These are phyloP conservation scores for Eulemur rubriventer DNA, from an alignment of 2,797 vertebrate genomes.

Conservation along the genomic window DNA sequence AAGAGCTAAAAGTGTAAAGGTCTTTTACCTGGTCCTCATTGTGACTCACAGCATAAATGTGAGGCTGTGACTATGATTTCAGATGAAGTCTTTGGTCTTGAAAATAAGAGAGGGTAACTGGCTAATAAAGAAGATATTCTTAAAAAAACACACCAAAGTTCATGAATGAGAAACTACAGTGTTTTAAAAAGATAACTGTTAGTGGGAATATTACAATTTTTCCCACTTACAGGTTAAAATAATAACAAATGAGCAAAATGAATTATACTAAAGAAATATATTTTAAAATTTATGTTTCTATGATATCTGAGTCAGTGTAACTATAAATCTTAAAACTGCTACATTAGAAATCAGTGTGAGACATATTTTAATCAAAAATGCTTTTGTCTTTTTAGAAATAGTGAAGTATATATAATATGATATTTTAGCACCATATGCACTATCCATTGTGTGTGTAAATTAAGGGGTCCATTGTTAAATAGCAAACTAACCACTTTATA, in stretches of 20 bases:
- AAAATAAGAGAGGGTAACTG: not conserved
- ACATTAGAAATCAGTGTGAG: not conserved
- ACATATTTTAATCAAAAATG: not conserved
- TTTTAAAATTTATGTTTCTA: not conserved
- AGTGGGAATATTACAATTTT: not conserved
- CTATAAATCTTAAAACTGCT: not conserved
- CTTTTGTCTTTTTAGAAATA: not conserved
- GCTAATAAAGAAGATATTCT: not conserved
- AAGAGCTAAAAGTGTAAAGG: not conserved
- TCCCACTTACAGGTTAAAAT: not conserved
- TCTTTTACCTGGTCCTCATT: not conserved
- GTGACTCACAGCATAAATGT: not conserved
- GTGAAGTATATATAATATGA: not conserved
- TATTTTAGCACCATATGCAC: not conserved
- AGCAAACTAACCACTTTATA: not conserved
- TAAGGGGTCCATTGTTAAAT: not conserved
- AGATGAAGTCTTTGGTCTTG: not conserved
- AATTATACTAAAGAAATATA: not conserved
- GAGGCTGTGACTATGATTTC: not conserved
- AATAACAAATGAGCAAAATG: not conserved
- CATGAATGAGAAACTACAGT: not conserved
- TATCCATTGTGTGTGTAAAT: not conserved
- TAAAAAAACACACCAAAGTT: not conserved
- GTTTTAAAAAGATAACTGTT: not conserved
- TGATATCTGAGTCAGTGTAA: not conserved